Conservation (phyloP, 2,797 vertebrate species). For the Botia almorhae region DNA sequence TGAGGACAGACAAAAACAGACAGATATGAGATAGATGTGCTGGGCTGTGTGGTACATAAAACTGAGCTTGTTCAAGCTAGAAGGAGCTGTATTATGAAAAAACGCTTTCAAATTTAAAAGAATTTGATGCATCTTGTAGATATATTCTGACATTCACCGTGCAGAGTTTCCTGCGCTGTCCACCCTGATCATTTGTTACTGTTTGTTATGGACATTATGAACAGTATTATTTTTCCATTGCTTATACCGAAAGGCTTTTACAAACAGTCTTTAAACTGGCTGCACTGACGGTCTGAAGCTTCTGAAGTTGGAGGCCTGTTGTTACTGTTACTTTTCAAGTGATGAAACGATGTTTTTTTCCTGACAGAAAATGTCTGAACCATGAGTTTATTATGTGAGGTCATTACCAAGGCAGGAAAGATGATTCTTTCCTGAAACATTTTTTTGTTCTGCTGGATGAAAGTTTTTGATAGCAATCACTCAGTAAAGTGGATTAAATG, state of each 20-base stretch:
- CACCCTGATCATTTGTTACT: background rate
- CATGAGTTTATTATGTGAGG: no score
- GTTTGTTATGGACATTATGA: background rate
- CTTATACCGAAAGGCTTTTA: background rate
- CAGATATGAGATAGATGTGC: background rate
- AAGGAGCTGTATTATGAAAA: background rate
- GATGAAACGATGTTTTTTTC: no score
- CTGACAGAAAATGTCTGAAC: no score
- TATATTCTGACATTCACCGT: background rate
- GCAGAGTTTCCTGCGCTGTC: background rate
- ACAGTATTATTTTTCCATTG: background rate
- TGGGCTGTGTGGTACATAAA: background rate
- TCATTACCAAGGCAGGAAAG: no score
- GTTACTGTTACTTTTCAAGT: no score
- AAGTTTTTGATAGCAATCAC: no score
- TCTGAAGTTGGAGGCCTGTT: no score
- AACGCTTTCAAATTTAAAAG: background rate
- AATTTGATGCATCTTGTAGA: background rate
- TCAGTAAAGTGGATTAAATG: no score
- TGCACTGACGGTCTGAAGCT: no score
- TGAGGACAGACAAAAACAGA: slow-evolving; percentile 10
- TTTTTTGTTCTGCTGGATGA: no score
- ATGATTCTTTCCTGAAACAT: no score
- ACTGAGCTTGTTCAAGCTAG: background rate
- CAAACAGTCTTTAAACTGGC: no score